Conservation (phyloP, 2,113 vertebrate genomes). For the Callionymus lyra region DNA sequence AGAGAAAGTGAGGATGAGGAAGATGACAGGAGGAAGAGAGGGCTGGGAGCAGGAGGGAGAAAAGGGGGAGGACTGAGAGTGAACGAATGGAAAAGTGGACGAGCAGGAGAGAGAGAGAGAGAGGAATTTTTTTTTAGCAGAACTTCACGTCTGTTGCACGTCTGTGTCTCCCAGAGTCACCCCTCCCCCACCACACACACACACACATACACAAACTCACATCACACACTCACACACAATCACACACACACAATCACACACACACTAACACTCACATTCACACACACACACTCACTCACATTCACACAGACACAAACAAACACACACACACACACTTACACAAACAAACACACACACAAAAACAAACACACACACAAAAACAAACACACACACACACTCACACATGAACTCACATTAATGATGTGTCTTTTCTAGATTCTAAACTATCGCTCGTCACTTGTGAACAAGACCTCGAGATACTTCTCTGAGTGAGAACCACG, state of each 20-base stretch:
- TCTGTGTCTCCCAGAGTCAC: constrained; percentile 42
- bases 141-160: constrained; percentile 28
- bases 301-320: too few relatives aligned
- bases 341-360: too few relatives aligned
- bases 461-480: too few relatives aligned
- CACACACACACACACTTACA: too few relatives aligned
- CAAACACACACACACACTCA: too few relatives aligned
- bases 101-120: constrained; percentile 26
- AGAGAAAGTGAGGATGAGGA: background rate
- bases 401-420: too few relatives aligned
- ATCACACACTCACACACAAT: constrained; percentile 6
- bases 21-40: background rate
- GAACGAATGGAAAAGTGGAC: constrained; percentile 36
- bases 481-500: constrained; percentile 12
- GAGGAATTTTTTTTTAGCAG: constrained; percentile 40
- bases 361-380: too few relatives aligned
- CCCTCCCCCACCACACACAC: constrained; percentile 23
- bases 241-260: constrained; percentile 15
- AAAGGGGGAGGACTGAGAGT: constrained; percentile 23
- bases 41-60: constrained; percentile 9
- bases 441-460: too few relatives aligned
- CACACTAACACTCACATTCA: constrained; percentile 33
- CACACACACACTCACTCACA: too few relatives aligned
- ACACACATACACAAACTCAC: constrained; percentile 16
- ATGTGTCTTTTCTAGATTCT: too few relatives aligned